Evolutionary conservation across 1,140 invertebrate species (phyloP).

Genomic region (Triops longicaudatus): DNA sequence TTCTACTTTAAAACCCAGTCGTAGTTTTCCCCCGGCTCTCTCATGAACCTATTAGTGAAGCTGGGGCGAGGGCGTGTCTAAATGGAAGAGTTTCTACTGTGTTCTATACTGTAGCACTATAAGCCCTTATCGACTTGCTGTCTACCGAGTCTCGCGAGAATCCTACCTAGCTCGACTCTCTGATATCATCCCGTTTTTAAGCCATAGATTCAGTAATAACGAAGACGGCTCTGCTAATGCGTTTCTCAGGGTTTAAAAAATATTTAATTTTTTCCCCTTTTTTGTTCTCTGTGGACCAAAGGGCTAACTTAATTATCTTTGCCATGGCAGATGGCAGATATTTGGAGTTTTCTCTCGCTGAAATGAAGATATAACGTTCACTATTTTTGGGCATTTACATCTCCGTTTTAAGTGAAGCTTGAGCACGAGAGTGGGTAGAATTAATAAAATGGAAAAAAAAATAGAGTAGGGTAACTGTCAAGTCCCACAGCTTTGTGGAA

Average conservation of each 20-base stretch:
- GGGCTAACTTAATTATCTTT: slow-evolving; percentile 1
- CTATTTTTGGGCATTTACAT: neutral
- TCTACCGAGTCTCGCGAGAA: neutral
- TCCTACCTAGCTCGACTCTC: neutral
- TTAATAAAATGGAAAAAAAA: neutral
- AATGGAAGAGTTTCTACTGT: too few species aligned
- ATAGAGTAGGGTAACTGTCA: too few species aligned
- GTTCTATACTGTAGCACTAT: neutral
- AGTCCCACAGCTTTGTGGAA: too few species aligned
- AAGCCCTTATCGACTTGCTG: neutral
- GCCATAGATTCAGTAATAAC: too few species aligned
- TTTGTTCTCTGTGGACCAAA: neutral
- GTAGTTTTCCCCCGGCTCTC: neutral
- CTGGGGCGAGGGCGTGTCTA: too few species aligned
- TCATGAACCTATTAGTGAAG: neutral
- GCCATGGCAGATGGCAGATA: neutral
- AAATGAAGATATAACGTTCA: too few species aligned
- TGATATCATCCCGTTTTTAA: slow-evolving; percentile 9
- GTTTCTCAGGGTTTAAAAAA: neutral
- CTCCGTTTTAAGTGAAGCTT: neutral
- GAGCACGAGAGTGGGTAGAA: neutral
- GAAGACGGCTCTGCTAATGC: neutral
- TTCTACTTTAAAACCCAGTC: neutral
- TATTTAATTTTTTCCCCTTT: neutral
- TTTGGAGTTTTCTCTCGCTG: neutral